These are phyloP conservation scores for Manis crassicaudata DNA, from an alignment of 2,797 vertebrate genomes.

Conservation along the genomic window DNA sequence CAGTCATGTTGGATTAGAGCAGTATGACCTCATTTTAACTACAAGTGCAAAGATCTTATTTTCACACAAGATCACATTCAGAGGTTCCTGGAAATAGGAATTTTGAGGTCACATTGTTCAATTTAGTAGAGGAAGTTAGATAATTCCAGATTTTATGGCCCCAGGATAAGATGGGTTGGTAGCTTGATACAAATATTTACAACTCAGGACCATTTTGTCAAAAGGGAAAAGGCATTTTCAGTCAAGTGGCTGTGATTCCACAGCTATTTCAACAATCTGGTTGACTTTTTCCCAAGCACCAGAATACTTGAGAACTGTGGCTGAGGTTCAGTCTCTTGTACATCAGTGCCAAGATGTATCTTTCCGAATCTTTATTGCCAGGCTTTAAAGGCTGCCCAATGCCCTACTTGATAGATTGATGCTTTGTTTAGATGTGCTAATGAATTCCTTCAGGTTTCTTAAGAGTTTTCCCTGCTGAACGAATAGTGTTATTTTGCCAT, in stretches of 20 bases:
- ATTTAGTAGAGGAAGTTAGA: background rate
- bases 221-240: background rate
- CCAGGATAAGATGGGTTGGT: background rate
- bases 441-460: background rate
- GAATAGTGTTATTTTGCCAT: constrained; percentile 1
- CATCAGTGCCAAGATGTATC: background rate
- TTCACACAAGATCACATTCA: background rate
- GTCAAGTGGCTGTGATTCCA: background rate
- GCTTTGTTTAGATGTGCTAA: background rate
- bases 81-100: background rate
- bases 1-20: background rate
- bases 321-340: background rate
- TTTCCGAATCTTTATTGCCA: background rate
- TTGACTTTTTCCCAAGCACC: background rate
- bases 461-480: background rate
- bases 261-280: background rate
- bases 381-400: background rate
- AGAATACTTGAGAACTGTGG: background rate
- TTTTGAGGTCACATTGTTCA: background rate
- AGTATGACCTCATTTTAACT: background rate
- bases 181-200: background rate
- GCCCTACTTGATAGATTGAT: background rate
- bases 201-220: background rate
- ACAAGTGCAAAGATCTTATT: background rate
- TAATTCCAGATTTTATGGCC: background rate